Percentiles rank a stretch among this genome's conserved stretches.
phyloP scores from a whole-genome alignment of 2,113 vertebrate genomes.

The Tyto alba region DNA sequence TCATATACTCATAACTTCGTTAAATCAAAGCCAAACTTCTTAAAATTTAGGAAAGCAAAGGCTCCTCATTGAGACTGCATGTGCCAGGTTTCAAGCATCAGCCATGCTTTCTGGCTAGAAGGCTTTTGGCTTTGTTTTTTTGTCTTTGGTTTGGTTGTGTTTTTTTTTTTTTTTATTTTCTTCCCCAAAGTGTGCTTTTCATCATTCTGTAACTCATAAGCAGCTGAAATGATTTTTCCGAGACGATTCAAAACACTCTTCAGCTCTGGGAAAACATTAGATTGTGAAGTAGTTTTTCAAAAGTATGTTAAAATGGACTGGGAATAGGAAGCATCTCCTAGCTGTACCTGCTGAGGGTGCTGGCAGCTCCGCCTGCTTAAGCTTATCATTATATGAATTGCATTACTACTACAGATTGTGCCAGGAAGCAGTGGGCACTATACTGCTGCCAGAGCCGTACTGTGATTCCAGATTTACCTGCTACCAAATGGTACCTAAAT shows the following conservation, averaged over 20 bases:
- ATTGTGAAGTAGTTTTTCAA: background rate
- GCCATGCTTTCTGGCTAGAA: background rate
- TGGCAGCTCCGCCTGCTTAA: background rate
- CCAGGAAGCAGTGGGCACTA: background rate
- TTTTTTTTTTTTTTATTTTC: background rate
- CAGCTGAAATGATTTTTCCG: background rate
- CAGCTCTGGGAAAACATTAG: background rate
- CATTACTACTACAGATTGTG: background rate
- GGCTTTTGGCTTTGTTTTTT: background rate
- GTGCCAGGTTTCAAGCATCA: background rate
- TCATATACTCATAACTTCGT: background rate
- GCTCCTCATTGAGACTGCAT: background rate
- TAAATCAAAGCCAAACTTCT: conserved; percentile 38
- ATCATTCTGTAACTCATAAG: background rate
- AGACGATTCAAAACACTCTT: background rate
- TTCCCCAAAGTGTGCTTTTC: background rate
- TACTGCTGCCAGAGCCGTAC: background rate
- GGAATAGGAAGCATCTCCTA: background rate
- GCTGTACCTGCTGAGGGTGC: background rate
- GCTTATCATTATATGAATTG: background rate
- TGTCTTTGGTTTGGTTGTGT: background rate
- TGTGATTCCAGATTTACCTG: background rate
- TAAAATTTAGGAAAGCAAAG: conserved; percentile 2
- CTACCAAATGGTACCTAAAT: background rate
- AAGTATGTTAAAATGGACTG: background rate